These are phyloP conservation scores for Drosophila tripunctata DNA, from an alignment of 2,888 invertebrate genomes.

Conservation along the genomic window DNA sequence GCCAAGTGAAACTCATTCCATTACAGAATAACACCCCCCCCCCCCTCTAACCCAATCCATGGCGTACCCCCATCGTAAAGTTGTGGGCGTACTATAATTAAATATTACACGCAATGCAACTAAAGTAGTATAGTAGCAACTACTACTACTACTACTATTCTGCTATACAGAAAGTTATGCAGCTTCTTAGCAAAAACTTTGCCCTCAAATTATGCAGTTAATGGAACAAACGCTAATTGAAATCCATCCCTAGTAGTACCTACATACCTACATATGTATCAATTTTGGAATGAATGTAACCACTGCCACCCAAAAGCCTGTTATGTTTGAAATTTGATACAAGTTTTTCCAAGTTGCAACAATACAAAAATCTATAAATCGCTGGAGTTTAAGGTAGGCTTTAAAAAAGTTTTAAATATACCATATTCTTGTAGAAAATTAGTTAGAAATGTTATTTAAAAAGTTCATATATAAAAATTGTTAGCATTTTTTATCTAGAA, in stretches of 20 bases:
- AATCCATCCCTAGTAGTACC: conserved; percentile 31
- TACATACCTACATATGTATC: conserved; percentile 1
- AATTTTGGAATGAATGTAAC: too few species aligned
- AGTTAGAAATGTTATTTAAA: too few species aligned
- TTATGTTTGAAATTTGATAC: conserved; percentile 17
- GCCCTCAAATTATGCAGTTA: conserved; percentile 72
- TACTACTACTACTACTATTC: background rate
- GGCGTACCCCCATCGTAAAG: conserved; percentile 18
- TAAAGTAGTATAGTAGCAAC: conserved; percentile 65
- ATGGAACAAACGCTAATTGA: conserved; percentile 64
- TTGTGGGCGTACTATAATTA: conserved; percentile 65
- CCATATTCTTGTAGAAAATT: too few species aligned
- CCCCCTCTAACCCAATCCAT: too few species aligned
- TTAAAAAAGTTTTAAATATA: too few species aligned
- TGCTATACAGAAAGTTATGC: conserved; percentile 76
- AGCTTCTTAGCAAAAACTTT: conserved; percentile 59
- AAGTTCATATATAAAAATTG: too few species aligned
- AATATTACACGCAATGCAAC: conserved; percentile 79
- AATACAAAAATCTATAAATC: background rate
- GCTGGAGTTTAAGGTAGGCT: background rate
- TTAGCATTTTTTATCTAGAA: too few species aligned
- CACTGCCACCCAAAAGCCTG: too few species aligned
- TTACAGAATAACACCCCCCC: too few species aligned
- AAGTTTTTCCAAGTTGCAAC: background rate
- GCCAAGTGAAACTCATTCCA: conserved; percentile 54